Conservation (phyloP, 2,797 vertebrate species). For the Cheirogaleus major region DNA sequence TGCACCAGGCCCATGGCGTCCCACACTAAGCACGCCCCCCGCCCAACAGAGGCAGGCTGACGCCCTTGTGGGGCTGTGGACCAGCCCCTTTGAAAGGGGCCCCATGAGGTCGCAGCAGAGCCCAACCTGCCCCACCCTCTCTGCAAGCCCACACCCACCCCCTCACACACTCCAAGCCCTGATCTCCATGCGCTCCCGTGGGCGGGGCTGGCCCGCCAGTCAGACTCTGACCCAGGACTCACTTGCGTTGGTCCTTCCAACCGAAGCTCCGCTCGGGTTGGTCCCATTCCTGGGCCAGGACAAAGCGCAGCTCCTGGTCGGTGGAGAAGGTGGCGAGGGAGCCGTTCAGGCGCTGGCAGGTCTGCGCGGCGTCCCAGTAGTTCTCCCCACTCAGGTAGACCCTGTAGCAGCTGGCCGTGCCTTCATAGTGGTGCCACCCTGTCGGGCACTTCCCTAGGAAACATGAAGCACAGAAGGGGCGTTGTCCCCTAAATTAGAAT, state of each 20-base stretch:
- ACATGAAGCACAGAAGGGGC: conserved; percentile 87
- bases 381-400: conserved; percentile 95
- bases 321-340: conserved; percentile 97
- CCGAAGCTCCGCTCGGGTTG: conserved; percentile 93
- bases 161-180: neutral
- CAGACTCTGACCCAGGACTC: conserved; percentile 72
- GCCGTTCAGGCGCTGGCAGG: conserved; percentile 96
- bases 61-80: neutral
- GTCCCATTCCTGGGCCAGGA: conserved; percentile 97
- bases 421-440: conserved; percentile 99
- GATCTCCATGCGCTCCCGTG: neutral
- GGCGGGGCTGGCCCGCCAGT: neutral
- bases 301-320: conserved; percentile 97
- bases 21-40: neutral
- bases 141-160: neutral
- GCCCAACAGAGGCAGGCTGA: neutral
- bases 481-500: conserved; percentile 86
- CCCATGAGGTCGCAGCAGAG: neutral
- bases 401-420: conserved; percentile 97
- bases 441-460: conserved; percentile 97
- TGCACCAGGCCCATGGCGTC: accelerated
- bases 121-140: neutral
- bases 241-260: conserved; percentile 95
- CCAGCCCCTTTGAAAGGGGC: neutral
- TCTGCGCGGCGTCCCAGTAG: conserved; percentile 98